Conservation (phyloP, 1,140 invertebrate species). For the Pinna nobilis region DNA sequence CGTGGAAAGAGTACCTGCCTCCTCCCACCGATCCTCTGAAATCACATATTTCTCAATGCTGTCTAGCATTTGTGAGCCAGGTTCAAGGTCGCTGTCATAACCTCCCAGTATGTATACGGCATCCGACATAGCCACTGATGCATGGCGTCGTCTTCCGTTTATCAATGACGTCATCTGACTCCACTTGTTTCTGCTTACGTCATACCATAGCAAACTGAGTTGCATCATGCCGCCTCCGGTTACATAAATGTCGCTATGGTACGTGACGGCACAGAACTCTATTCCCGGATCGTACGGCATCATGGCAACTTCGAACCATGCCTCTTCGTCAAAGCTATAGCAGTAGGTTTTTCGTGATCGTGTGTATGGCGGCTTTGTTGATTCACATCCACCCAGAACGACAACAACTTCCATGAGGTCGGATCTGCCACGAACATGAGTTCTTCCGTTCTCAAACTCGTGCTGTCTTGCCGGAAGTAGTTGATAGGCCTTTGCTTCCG, state of each 20-base stretch:
- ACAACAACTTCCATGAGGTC: constrained; percentile 59
- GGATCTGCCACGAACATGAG: constrained; percentile 46
- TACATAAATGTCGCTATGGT: constrained; percentile 63
- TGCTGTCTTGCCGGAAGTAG: constrained; percentile 59
- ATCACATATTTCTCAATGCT: constrained; percentile 63
- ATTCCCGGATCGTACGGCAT: constrained; percentile 65
- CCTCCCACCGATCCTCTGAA: constrained; percentile 54
- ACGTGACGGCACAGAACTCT: constrained; percentile 62
- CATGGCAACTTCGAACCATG: constrained; percentile 58
- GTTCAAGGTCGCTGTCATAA: constrained; percentile 57
- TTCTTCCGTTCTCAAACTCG: constrained; percentile 50
- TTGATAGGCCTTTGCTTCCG: constrained; percentile 59
- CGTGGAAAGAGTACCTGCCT: constrained; percentile 48
- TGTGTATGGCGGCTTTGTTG: constrained; percentile 61
- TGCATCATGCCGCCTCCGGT: constrained; percentile 61
- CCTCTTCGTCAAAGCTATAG: constrained; percentile 55
- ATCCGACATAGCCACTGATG: constrained; percentile 56
- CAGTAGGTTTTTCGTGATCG: constrained; percentile 57
- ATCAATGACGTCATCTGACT: constrained; percentile 52
- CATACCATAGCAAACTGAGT: constrained; percentile 53
- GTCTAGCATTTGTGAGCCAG: constrained; percentile 53
- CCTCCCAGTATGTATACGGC: constrained; percentile 62
- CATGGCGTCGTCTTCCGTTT: constrained; percentile 61
- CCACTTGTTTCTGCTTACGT: constrained; percentile 63
- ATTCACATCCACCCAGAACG: constrained; percentile 59